phyloP scores from a whole-genome alignment of 2,888 invertebrate species.

The Hecatera dysodea region DNA sequence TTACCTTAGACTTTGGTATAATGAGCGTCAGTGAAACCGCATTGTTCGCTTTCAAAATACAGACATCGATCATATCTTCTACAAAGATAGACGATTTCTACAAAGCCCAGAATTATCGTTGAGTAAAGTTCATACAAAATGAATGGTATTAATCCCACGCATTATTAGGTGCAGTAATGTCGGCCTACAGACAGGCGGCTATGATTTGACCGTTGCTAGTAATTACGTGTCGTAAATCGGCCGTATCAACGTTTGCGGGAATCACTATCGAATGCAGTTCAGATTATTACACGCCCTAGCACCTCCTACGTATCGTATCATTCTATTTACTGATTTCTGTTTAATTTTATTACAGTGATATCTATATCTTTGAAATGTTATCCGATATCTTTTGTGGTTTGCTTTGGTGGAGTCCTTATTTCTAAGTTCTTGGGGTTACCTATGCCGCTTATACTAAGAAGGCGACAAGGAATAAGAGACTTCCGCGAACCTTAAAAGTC shows the following conservation, averaged over 20 bases:
- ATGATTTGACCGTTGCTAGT: constrained; percentile 72
- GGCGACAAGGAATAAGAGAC: neutral
- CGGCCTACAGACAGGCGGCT: constrained; percentile 65
- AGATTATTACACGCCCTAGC: constrained; percentile 70
- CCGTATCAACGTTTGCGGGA: constrained; percentile 72
- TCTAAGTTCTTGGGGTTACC: neutral
- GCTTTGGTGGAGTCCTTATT: neutral
- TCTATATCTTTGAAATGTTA: constrained; percentile 17
- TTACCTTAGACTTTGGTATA: neutral
- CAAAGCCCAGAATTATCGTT: constrained; percentile 42
- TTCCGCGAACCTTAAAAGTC: neutral
- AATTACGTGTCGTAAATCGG: constrained; percentile 83
- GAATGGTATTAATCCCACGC: constrained; percentile 67
- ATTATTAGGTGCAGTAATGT: constrained; percentile 67
- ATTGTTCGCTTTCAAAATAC: constrained; percentile 24
- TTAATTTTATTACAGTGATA: constrained; percentile 41
- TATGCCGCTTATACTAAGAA: neutral
- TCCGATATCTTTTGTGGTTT: constrained; percentile 17
- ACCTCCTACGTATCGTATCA: constrained; percentile 64
- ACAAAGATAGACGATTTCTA: constrained; percentile 38
- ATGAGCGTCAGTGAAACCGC: neutral
- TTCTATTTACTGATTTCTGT: constrained; percentile 45
- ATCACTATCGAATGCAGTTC: constrained; percentile 70
- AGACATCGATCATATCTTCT: too few relatives aligned
- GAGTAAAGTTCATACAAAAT: constrained; percentile 62